Base-by-base conservation (phyloP, 2,888 invertebrate species). In the Tenthredo amoena region DNA sequence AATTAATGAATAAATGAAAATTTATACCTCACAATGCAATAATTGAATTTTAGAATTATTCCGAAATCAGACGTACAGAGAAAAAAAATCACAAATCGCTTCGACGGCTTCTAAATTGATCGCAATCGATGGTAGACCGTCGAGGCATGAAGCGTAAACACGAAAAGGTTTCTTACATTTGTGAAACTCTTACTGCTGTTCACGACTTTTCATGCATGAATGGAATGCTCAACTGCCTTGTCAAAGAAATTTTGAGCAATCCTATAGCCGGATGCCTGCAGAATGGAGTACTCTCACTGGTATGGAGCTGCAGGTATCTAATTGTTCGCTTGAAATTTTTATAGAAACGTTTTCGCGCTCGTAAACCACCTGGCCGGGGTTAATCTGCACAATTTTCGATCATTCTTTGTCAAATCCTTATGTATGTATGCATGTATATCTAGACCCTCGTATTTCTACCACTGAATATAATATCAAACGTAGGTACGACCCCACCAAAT, bases 91-190 rank as follows among this genome's bases (percentile, higher is more conserved):
- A 68, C 47, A 47, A 3, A 12, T 47, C 47, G 47, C 47, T 47
- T 15, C 15, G 47, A 47, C 47, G 47, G 47, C 26, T 15, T 15
- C 26, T 26, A 15, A 31, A 26, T 68, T 34, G 68, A 68, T 68
- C 31, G 68, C 15, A 68, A 68, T 68, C 31, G 21, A 26, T 12
- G 26, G 12, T 68, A 18, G 15, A 34, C 34, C 68, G 18, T 68
- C 68, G 68, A 68, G 31, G 68, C 68, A 68, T 34, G 31, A 68
- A 68, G 21, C 68, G 68, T 26, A 68, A 68, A 31, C 15, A 31
- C 6, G 68, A 68, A 34, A 68, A 34, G 31, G 21, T 15, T 10
- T 58, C 1, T 58, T 58, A 58, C 15, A 58, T 58, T 58, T 18
- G n/a, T n/a, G 58, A 58, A 58, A 18, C 7, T 58, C 21, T n/a